These are phyloP conservation scores for Vollenhovia emeryi DNA, from an alignment of 1,140 invertebrate species.

Conservation along the genomic window DNA sequence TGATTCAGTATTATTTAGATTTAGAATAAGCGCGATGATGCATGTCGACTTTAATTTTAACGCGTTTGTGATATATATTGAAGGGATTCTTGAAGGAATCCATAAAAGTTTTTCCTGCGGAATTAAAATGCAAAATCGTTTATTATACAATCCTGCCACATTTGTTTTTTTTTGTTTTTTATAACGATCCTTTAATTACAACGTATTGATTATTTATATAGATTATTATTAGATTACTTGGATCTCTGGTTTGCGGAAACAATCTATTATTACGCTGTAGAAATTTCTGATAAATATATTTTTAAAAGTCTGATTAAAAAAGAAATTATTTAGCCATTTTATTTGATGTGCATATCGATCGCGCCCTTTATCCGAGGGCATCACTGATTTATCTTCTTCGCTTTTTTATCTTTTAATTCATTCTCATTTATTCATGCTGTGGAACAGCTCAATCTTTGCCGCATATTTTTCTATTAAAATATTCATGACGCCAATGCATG, in stretches of 20 bases:
- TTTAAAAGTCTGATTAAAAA: not conserved
- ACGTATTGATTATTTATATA: not conserved
- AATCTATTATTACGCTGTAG: not conserved
- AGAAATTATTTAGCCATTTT: not conserved
- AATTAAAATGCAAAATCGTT: not conserved
- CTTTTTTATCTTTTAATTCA: not conserved
- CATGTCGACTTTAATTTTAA: not conserved
- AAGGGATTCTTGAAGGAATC: too few species aligned
- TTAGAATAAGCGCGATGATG: not conserved
- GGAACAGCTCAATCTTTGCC: not conserved
- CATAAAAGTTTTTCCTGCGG: too few species aligned
- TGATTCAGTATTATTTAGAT: slow-evolving; percentile 37
- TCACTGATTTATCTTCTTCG: not conserved
- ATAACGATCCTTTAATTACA: not conserved
- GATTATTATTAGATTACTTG: not conserved
- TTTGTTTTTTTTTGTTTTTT: not conserved
- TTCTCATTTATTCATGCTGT: not conserved
- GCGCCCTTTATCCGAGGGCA: not conserved
- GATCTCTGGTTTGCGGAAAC: not conserved
- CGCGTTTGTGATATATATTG: slow-evolving; percentile 11
- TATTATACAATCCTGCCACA: not conserved
- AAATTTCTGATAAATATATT: slow-evolving; percentile 12
- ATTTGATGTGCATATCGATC: not conserved
- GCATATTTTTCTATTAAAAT: not conserved
- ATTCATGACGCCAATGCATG: not conserved